These are phyloP conservation scores for Ia io DNA, from an alignment of 2,113 vertebrate species.

Conservation along the genomic window DNA sequence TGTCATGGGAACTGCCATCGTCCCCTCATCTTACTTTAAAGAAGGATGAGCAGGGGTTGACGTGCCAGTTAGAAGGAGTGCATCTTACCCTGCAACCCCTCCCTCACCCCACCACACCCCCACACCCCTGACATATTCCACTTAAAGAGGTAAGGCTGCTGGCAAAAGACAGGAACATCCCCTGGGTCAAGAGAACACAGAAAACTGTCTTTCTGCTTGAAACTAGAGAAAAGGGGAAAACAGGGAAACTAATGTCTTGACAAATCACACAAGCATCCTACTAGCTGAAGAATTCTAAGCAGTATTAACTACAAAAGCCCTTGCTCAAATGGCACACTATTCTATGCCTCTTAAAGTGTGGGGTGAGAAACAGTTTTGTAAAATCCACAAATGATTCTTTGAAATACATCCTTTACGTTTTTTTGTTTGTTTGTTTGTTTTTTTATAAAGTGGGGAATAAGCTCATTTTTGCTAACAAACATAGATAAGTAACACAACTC, in stretches of 20 bases:
- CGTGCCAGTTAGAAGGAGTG: background rate
- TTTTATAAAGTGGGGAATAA: background rate
- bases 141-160: background rate
- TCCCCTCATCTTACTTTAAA: background rate
- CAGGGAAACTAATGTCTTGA: background rate
- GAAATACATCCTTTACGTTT: background rate
- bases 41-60: background rate
- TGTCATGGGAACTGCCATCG: background rate
- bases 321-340: background rate
- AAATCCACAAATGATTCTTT: background rate
- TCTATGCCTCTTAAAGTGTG: background rate
- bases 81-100: background rate
- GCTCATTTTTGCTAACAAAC: background rate
- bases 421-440: background rate
- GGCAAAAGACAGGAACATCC: background rate
- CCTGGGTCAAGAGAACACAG: background rate
- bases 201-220: background rate
- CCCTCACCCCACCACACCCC: background rate
- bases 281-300: slow-evolving; percentile 13
- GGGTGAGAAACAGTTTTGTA: background rate
- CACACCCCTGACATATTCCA: background rate
- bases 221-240: background rate
- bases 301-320: background rate
- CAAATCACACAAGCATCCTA: background rate
- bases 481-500: background rate